Base-by-base conservation (phyloP, 1,140 invertebrate species). In the Drosophila trapezifrons region DNA sequence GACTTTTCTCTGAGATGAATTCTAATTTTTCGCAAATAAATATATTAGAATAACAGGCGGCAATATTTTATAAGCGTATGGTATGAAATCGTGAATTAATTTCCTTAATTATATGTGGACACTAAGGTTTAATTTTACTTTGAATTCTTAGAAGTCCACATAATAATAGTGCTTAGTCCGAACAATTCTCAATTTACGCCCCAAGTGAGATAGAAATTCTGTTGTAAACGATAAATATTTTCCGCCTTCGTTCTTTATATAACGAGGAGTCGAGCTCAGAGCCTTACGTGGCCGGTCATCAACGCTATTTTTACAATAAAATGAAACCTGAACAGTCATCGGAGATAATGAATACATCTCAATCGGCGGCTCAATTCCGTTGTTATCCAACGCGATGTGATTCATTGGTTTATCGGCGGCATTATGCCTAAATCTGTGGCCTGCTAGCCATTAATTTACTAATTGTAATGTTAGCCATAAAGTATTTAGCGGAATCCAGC, bases 251-350 rank as follows among this genome's bases (percentile, higher is more conserved):
- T 35, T 71, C 8, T 64, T 47, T 71, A 58, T 71, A 35, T 71
- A 71, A 58, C 67, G 27, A 49, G 40, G 43, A 38, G 62, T 12
- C 22, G 35, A 25, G 38, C 32, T 5, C 32, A 4, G 12, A 37
- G 51, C 29, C 29, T 9, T 32, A 10, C 47, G 29, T 35, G 40
- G 45, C 35, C 37, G 46, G 59, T 73, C 47, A 73, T 74, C 69
- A 55, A 37, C 46, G 51, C 58, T 74, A 74, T 57, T 75, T 74
- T 46, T 66, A 66, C 46, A 38, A 45, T 54, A 67, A 49, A 80
- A 76, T 58, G 45, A 63, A 83, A 80, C 60, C 54, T 86, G 63
- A 85, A 64, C 73, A 87, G 82, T 85, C 82, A 82, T 87, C 72
- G 78, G 17, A 76, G 59, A 78, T 85, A 85, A 85, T 85, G 78